A percentile compares a stretch with the other conserved stretches of the same genome.
These are phyloP conservation scores for Maccullochella peelii DNA, from an alignment of 2,113 vertebrate species.

Conservation along the genomic window DNA sequence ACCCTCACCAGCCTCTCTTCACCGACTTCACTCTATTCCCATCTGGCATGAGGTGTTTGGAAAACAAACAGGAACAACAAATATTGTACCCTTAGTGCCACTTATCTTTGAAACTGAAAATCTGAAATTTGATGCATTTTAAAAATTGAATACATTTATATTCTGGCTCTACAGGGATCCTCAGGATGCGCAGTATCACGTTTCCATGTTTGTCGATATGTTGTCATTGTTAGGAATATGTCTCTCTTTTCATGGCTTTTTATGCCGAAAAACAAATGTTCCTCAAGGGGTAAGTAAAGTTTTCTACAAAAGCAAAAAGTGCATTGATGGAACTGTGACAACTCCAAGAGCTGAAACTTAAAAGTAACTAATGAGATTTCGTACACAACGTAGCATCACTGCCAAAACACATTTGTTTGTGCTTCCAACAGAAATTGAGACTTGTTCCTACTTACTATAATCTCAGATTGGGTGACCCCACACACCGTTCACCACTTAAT, in stretches of 20 bases:
- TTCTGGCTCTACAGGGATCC: background rate
- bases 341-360: background rate
- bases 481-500: background rate
- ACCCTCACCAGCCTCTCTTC: background rate
- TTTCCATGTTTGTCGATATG: background rate
- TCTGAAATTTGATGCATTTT: slow-evolving; percentile 16
- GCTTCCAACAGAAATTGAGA: background rate
- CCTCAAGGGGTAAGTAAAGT: background rate
- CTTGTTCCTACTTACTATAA: background rate
- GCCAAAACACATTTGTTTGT: background rate
- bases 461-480: slow-evolving; percentile 11
- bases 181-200: background rate
- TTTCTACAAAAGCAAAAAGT: background rate
- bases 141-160: slow-evolving; percentile 22
- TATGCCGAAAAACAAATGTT: background rate
- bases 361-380: background rate
- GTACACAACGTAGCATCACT: background rate
- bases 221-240: background rate
- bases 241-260: background rate
- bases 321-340: background rate
- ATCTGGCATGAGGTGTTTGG: slow-evolving; percentile 31
- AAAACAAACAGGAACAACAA: slow-evolving; percentile 27
- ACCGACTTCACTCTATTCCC: slow-evolving; percentile 33
- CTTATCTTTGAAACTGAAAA: slow-evolving; percentile 26
- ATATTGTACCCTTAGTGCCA: slow-evolving; percentile 28